Evolutionary conservation across 2,113 vertebrate genomes (phyloP), one percentile per base, ranked within the genome.

Genomic region (Zosterops pallidus): DNA sequence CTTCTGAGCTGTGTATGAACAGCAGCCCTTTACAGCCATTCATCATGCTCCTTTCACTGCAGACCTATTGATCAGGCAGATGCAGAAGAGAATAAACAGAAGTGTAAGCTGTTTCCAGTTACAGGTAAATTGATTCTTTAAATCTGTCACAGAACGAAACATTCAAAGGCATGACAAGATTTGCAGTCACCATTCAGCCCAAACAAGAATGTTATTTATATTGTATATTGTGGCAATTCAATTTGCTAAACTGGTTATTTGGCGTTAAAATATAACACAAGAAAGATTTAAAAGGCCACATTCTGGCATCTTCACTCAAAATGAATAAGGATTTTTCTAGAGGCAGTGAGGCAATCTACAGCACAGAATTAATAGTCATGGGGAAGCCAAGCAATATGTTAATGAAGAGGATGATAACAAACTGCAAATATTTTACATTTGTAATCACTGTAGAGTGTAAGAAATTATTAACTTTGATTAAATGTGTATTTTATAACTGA

Each of bases 401-500:
- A 81, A 84, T 41, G 15, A 3, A 7, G 23, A 84, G 11, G 31
- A 67, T 49, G 33, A 88, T 69, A 83, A 65, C 20, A 56, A 53
- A 74, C 20, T 55, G 37, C 46, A 94, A 86, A 71, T 82, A 79
- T 80, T 94, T 95, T 74, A 69, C 35, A 69, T 86, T 62, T 86
- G 14, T 69, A 91, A 89, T 83, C 44, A 89, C 12, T 64, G 10
- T 31, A 55, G 49, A 94, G 19, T 64, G 50, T 94, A 81, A 89
- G 12, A 75, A 96, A 86, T 77, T 90, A 87, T 80, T 94, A 83
- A 76, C 67, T 90, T 88, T 90, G 83, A 84, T 91, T 68, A 78
- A 94, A 87, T 6, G 7, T 55, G 12, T 37, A 49, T 76, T 75
- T 57, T 86, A 60, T 74, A 88, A 63, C 37, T 4, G 8, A 94